Percentiles rank a stretch among this genome's conserved stretches.
Conservation (phyloP, 2,888 invertebrate genomes). For the Lycaena phlaeas region DNA sequence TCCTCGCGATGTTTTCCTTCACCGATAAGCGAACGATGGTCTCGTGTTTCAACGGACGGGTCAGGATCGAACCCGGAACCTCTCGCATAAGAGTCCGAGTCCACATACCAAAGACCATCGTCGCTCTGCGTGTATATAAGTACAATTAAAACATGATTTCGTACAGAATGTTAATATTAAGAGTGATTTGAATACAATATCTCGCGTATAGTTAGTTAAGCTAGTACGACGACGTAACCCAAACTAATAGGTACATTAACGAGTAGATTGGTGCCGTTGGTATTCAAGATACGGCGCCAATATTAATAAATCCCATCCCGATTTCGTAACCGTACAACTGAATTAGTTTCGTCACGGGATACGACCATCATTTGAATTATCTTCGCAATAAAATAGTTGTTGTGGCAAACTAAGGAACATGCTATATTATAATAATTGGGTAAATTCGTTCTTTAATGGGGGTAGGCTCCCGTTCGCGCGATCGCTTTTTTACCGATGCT, state of each 20-base stretch:
- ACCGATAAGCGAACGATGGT: too few relatives aligned
- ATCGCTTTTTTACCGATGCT: too few relatives aligned
- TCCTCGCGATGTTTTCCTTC: too few relatives aligned
- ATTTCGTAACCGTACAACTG: not conserved
- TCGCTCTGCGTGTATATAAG: too few relatives aligned
- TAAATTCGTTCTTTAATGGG: too few relatives aligned
- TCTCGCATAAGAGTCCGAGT: too few relatives aligned
- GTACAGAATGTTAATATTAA: not conserved
- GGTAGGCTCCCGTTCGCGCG: too few relatives aligned
- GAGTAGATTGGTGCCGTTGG: conserved; percentile 5
- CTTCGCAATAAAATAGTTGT: not conserved
- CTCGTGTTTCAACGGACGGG: too few relatives aligned
- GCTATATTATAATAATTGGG: not conserved
- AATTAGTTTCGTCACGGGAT: conserved; percentile 7
- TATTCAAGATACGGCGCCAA: conserved; percentile 10
- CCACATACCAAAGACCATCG: too few relatives aligned
- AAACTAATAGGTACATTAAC: conserved; percentile 8
- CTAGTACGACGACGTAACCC: not conserved
- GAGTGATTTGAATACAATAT: not conserved
- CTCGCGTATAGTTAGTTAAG: not conserved
- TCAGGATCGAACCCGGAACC: too few relatives aligned
- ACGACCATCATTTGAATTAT: conserved; percentile 5
- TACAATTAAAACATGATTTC: too few relatives aligned
- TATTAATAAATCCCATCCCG: conserved; percentile 10
- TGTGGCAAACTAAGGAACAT: not conserved